phyloP scores from a whole-genome alignment of 2,113 vertebrate species.

The Plecotus auritus region DNA sequence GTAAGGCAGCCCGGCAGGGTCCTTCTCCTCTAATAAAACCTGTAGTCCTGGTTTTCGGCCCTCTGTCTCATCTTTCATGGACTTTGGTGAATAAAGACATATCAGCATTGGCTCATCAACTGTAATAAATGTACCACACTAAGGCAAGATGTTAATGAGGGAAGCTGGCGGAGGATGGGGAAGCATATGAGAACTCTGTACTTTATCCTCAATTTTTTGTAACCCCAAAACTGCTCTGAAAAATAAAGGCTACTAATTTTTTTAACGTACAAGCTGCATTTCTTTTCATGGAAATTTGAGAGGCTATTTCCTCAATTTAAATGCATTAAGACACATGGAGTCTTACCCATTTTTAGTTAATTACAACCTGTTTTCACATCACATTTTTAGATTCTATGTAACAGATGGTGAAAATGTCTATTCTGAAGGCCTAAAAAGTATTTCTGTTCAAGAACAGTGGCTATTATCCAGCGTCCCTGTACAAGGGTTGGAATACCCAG shows the following conservation, averaged over 20 bases:
- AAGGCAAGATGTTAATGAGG: background rate
- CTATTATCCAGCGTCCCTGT: background rate
- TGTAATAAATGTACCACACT: background rate
- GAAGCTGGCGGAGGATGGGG: background rate
- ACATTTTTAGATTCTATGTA: conserved; percentile 11
- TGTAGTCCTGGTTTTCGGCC: too few relatives aligned
- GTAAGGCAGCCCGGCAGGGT: too few relatives aligned
- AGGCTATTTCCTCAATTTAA: conserved; percentile 18
- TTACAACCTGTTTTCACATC: conserved; percentile 44
- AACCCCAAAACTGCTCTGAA: background rate
- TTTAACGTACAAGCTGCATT: background rate
- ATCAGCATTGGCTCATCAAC: background rate
- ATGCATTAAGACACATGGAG: conserved; percentile 1
- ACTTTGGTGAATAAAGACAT: background rate
- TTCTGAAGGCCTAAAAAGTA: conserved; percentile 36
- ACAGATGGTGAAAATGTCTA: conserved; percentile 41
- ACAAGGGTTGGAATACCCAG: background rate
- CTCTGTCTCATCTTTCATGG: too few relatives aligned
- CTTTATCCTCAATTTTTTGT: background rate
- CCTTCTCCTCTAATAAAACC: too few relatives aligned
- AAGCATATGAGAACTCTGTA: background rate
- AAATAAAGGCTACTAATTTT: background rate
- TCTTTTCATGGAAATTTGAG: conserved; percentile 36
- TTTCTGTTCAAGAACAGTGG: conserved; percentile 7
- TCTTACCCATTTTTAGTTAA: conserved; percentile 19